phyloP scores from a whole-genome alignment of 23 tunicate species.

The Trididemnum clinides region DNA sequence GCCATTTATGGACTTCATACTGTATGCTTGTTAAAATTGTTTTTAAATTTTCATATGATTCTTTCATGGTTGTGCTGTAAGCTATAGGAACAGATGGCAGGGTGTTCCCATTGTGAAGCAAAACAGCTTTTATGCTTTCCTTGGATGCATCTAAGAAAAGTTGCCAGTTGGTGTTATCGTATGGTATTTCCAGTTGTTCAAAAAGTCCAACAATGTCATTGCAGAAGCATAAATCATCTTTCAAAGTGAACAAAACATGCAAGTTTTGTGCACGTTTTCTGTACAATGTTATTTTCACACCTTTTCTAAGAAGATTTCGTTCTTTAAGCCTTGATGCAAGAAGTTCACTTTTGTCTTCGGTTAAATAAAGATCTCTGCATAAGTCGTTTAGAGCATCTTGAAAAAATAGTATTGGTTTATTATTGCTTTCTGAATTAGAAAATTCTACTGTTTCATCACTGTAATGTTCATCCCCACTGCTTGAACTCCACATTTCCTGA shows the following conservation, averaged over 20 bases:
- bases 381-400: background rate
- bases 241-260: background rate
- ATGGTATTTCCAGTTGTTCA: constrained; percentile 13
- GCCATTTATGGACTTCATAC: background rate
- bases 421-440: constrained; percentile 4
- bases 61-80: constrained; percentile 21
- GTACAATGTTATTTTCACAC: constrained; percentile 11
- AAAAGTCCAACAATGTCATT: constrained; percentile 16
- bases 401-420: constrained; percentile 13
- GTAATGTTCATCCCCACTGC: constrained; percentile 1
- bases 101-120: constrained; percentile 6
- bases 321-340: constrained; percentile 14
- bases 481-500: constrained; percentile 17
- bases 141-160: constrained; percentile 6
- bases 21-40: constrained; percentile 13
- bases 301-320: constrained; percentile 11
- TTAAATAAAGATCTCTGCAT: constrained; percentile 10
- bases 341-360: constrained; percentile 13
- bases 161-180: constrained; percentile 15
- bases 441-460: background rate
- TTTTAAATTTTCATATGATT: constrained; percentile 11
- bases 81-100: constrained; percentile 16
- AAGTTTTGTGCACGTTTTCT: constrained; percentile 21
- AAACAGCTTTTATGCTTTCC: constrained; percentile 17
- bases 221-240: constrained; percentile 17